Evolutionary conservation across 2,113 vertebrate genomes (phyloP), one percentile per base, ranked within the genome.

Genomic region (Perca fluviatilis): DNA sequence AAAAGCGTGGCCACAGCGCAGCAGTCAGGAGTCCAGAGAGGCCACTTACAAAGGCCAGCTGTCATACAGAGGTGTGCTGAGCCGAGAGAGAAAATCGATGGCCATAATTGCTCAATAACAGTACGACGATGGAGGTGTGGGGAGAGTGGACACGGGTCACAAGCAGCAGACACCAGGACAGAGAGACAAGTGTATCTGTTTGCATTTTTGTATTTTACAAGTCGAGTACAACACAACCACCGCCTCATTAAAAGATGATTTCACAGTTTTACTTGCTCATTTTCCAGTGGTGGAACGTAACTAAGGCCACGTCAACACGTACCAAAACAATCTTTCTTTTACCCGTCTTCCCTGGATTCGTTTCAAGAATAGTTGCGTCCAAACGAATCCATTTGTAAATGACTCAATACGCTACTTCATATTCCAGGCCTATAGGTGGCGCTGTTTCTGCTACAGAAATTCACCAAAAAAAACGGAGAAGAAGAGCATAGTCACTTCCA

Each of bases 31-130:
- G 84, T 89, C 89, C 83, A 69, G 54, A 3, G 84, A 87, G 91
- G 86, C 85, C 75, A 60, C 73, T 89, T 77, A 65, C 60, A 92
- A 86, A 88, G 87, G 86, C 90, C 86, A 87, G 78, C 90, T 90
- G 90, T 92, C 92, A 92, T 90, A 86, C 75, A 85, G 75, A 77
- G 78, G 85, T 69, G 80, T 64, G 70, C 80, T 19, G 84, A 82
- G 83, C 82, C 60, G 77, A 74, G 84, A 87, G 67, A 87, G 74
- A 80, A 93, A 92, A 94, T 94, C 92, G 87, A 94, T 92, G 80
- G 53, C 77, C 81, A 87, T 94, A 90, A 93, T 89, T 91, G 92
- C 87, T 91, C 85, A 88, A 88, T 91, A 93, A 88, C 89, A 72
- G 73, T 57, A 62, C 3, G 57, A 65, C 7, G 43, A 86, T 82